Evolutionary conservation across 2,888 invertebrate species (phyloP), one percentile per base, ranked within the genome.

Genomic region (Caenorhabditis angaria): DNA sequence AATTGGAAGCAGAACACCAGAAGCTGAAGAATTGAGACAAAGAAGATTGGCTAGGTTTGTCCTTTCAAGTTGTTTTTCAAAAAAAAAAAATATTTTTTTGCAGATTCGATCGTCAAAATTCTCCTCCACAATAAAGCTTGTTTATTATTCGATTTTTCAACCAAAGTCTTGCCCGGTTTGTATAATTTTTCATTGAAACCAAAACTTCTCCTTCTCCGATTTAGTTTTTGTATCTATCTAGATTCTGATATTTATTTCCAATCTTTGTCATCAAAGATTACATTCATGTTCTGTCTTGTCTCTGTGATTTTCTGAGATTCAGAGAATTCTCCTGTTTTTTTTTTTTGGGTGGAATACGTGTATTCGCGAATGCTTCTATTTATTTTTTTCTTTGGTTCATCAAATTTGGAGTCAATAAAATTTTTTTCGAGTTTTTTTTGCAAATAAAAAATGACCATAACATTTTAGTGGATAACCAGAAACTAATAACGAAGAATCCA

Each of bases 11-110:
- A 24, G 65, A 60, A 72, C 72, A 24, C 72, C 73, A 32, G 65
- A 73, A 59, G 50, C 56, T 3, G 69, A 73, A 56, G 69, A 69
- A 62, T 24, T 73, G 2, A 60, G 73, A 54, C 8, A 18, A 41
- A 62, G 62, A 62, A 54, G 62, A 62, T 32, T 62, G 4, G 62
- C 62, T 25, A 53, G 62, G 62, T 62, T 14, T 14, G 48, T 25
- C 12, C n/a, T 20, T 22, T 24, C 6, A 20, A 41, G 41, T 57
- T 32, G 32, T 32, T 32, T 8, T 32, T 32, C 12, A 12, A 32
- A 32, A 32, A 32, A 32, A 32, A 32, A 32, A 32, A 32, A 5
- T 32, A 10, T 28, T 54, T 4, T 24, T 2, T 54, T 54, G 14
- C 22, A 56, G 55, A 56, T 56, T 56, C 32, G 55, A 2, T 6